These are phyloP conservation scores for Catagonus wagneri DNA, from an alignment of 2,113 vertebrate genomes.

Conservation along the genomic window DNA sequence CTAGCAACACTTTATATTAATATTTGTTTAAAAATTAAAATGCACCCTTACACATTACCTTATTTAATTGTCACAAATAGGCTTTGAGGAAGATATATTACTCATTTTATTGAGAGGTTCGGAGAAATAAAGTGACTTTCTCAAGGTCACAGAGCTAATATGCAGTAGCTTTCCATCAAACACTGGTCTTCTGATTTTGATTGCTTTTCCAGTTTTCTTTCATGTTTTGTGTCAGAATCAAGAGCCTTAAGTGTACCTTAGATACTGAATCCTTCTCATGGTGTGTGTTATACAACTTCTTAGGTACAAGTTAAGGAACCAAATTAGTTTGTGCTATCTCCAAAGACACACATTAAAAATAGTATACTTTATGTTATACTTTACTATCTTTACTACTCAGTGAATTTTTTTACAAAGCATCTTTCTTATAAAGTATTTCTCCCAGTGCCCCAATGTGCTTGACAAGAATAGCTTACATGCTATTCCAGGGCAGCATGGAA, in stretches of 20 bases:
- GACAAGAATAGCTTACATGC: background rate
- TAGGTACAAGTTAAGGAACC: background rate
- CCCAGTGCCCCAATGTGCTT: background rate
- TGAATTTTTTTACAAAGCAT: background rate
- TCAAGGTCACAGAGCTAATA: background rate
- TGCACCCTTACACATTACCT: background rate
- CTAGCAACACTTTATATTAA: constrained; percentile 23
- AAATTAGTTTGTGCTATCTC: background rate
- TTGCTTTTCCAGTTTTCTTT: background rate
- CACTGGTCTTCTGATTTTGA: background rate
- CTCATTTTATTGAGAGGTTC: background rate
- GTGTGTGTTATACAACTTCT: background rate
- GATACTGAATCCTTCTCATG: background rate
- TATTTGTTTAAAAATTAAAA: constrained; percentile 46
- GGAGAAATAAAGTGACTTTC: constrained; percentile 6
- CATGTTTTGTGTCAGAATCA: background rate
- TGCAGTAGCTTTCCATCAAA: background rate
- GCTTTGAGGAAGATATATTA: background rate
- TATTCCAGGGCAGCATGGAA: background rate
- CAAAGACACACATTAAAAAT: background rate
- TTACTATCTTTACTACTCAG: background rate
- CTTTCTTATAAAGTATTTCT: background rate
- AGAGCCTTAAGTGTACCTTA: background rate
- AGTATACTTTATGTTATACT: background rate
- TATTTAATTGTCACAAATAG: background rate